Conservation (phyloP, 1,140 invertebrate genomes). For the Procambarus clarkii region DNA sequence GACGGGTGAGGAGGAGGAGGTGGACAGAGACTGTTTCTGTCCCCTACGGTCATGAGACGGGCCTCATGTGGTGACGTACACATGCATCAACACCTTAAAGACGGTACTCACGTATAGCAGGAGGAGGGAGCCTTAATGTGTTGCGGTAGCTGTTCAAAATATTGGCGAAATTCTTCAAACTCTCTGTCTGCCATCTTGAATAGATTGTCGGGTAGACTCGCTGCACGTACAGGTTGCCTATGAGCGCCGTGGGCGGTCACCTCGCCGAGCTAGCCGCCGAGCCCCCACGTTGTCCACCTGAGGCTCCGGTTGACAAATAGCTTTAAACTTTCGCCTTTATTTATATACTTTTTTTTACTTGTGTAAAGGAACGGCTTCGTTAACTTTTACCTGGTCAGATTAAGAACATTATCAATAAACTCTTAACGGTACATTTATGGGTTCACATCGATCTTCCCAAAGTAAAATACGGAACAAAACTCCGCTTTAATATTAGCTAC, state of each 20-base stretch:
- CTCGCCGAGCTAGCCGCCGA: slow-evolving; percentile 32
- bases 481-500: no score
- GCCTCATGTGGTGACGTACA: no score
- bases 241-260: background rate
- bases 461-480: no score
- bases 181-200: slow-evolving; percentile 90
- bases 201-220: slow-evolving; percentile 58
- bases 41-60: background rate
- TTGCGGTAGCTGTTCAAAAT: slow-evolving; percentile 87
- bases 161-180: slow-evolving; percentile 92
- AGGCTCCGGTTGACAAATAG: slow-evolving; percentile 8
- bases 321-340: background rate
- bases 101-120: slow-evolving; percentile 81
- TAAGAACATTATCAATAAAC: no score
- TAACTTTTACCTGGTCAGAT: no score
- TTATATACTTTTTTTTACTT: no score
- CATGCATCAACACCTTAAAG: background rate
- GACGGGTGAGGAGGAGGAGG: background rate
- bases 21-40: background rate
- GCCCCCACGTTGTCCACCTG: slow-evolving; percentile 37
- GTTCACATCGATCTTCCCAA: no score
- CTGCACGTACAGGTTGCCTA: slow-evolving; percentile 27
- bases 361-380: no score
- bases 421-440: no score
- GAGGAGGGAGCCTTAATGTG: slow-evolving; percentile 85